Base-by-base conservation (phyloP, 2,113 vertebrate species). In the Psammodynastes pulverulentus region DNA sequence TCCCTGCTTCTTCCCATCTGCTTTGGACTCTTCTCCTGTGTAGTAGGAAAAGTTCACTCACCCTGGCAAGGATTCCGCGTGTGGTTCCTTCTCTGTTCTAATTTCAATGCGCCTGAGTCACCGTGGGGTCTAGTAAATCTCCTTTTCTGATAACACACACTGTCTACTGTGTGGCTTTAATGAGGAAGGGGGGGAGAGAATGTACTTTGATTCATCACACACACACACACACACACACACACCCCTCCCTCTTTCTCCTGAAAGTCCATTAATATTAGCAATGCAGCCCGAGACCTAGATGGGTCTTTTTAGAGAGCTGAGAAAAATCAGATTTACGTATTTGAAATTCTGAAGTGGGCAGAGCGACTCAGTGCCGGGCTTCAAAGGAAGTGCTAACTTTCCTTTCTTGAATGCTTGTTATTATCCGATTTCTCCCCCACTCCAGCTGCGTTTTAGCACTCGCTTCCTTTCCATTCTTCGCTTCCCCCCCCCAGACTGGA, bases 41-140 rank as follows among this genome's bases (percentile, higher is more conserved):
- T 92, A 94, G 95, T 93, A 13, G 89, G 96, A 96, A 97, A 93
- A 93, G 95, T 95, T 96, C 95, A 96, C 96, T 96, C 95, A 92
- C 95, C 94, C 92, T 95, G 94, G 96, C 96, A 95, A 95, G 96
- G 96, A 97, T 97, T 94, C 72, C 21, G 17, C 3, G 0, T 96
- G 97, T 96, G 95, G n/a, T 93, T 94, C 96, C 94, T 95, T 94
- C 95, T 95, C 94, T 95, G 92, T 95, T 94, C 96, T 97, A 97
- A 97, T 96, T 96, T 95, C 96, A 94, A 94, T 93, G 96, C 56
- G 94, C 94, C 94, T 95, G 93, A 95, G 95, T 96, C 96, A 95
- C 95, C 93, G 96, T 39, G 0, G 95, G 92, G 94, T 91, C 93
- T 94, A 96, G 94, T 95, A 96, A 96, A 96, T 96, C 96, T 96